Conservation (phyloP, 2,113 vertebrate species). For the Myocastor coypus region DNA sequence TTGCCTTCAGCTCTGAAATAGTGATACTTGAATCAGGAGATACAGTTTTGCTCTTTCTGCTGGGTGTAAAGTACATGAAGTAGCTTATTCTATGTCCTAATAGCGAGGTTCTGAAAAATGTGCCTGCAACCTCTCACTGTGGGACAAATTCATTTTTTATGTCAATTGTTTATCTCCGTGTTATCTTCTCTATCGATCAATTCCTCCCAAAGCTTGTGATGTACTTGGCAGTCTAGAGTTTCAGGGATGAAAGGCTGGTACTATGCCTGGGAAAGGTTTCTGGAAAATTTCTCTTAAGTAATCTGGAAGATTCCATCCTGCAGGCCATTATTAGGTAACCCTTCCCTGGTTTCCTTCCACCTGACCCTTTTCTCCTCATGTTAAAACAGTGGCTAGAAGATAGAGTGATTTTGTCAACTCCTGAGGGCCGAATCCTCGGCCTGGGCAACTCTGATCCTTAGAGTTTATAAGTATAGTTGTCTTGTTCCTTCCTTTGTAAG, state of each 20-base stretch:
- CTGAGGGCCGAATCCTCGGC: neutral
- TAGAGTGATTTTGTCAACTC: neutral
- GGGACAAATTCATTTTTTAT: neutral
- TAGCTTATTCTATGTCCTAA: slow-evolving; percentile 23
- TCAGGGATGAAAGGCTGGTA: slow-evolving; percentile 40
- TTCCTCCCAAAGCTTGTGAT: slow-evolving; percentile 7
- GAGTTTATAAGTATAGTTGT: slow-evolving; percentile 2
- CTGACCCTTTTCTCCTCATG: neutral
- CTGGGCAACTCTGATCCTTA: neutral
- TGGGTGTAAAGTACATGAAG: neutral
- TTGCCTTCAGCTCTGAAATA: slow-evolving; percentile 21
- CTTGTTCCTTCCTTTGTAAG: slow-evolving; percentile 17
- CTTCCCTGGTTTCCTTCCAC: neutral
- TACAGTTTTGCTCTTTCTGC: neutral
- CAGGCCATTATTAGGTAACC: neutral
- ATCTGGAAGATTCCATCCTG: neutral
- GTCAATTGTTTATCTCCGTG: neutral
- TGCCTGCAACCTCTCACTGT: neutral
- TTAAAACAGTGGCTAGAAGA: neutral
- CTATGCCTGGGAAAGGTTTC: slow-evolving; percentile 42
- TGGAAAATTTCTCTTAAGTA: neutral
- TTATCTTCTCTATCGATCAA: neutral
- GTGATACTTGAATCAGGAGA: neutral
- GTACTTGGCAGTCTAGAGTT: neutral
- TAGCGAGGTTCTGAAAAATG: slow-evolving; percentile 15